Base-by-base conservation (phyloP, 2,797 vertebrate species). In the Tangara arthus region DNA sequence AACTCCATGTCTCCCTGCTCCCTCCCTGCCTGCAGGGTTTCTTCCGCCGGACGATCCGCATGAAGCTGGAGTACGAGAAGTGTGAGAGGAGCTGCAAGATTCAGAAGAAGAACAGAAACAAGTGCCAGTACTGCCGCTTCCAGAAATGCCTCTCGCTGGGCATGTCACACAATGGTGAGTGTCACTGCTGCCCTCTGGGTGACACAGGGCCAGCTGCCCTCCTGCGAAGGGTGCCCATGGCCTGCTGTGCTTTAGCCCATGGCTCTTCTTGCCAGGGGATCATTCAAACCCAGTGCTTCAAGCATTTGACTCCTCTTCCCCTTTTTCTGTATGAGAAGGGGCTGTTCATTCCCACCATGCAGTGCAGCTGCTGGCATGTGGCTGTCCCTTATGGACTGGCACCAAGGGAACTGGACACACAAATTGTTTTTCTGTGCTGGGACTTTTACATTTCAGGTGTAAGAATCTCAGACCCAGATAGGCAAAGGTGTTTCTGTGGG, bases 111-210 rank as follows among this genome's bases (percentile, higher is more conserved):
- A 99, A 99, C 97, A 98, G 99, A 53, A 99, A 99, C 97, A 99
- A 99, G 98, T 99, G 99, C 98, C 99, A 99, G 98, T 99, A 99
- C 97, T 99, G 99, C 97, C 99, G 99, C 95, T 99, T 99, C 97
- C 99, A 99, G 98, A 99, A 99, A 97, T 99, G 99, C 98, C 98
- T 99, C 97, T 98, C 98, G 0, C 98, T 99, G 97, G 99, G 99
- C 98, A 99, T 99, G 99, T 99, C 99, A 2, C 99, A 99, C 55
- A 99, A 99, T 1, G 99, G 99, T 99, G 97, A 99, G 99, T 59
- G 68, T 5, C 53, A 28, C 24, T 20, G 8, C 55, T 37, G 64
- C 6, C 41, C 41, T 46, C 35, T 24, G 28, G 23, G 26, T 64
- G 81, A 47, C 71, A 9, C 2, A 0, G 47, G 68, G 11, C 27